Evolutionary conservation across 1,140 invertebrate genomes (phyloP), one percentile per base, ranked within the genome.

Genomic region (Aethina tumida): DNA sequence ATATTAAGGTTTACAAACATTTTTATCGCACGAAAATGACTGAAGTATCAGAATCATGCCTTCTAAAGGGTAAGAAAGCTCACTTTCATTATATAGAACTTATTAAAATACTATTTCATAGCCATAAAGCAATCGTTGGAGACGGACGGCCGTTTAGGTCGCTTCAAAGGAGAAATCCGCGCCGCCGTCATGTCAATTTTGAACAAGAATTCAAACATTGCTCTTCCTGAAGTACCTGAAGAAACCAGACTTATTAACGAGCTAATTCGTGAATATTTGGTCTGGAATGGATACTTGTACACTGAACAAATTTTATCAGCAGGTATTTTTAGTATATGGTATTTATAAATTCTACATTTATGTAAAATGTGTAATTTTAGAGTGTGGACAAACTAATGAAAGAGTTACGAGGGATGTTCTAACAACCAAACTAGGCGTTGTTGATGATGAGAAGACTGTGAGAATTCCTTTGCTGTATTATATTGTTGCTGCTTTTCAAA

Each of bases 211-310:
- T 39, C 32, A 4, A 35, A 41, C 19, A 36, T 37, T 3, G 44
- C 45, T 4, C 45, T 60, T 1, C 62, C 65, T 1, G 38, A 54
- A 36, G 60, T 67, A 3, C 55, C 63, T 2, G 57, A 64, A 0
- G 69, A 70, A 45, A 68, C 68, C 2, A 51, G 63, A 18, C 43
- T 71, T 4, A 62, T 69, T 18, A 71, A 71, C 34, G 68, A 69
- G 30, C 45, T 71, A 0, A 59, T 71, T 3, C 57, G 65, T 24
- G 69, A 71, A 39, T 71, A 71, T 38, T 45, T 71, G 2, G 58
- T 63, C 25, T 71, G 69, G 69, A 70, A 71, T 39, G 69, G 69
- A 0, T 71, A 70, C 39, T 44, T 70, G 4, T 71, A 70, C 28
- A 67, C 65, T 1, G 65, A 67, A 5, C 65, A 68, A 22, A 62